phyloP scores from a whole-genome alignment of 2,113 vertebrate genomes.

The Alethe diademata region DNA sequence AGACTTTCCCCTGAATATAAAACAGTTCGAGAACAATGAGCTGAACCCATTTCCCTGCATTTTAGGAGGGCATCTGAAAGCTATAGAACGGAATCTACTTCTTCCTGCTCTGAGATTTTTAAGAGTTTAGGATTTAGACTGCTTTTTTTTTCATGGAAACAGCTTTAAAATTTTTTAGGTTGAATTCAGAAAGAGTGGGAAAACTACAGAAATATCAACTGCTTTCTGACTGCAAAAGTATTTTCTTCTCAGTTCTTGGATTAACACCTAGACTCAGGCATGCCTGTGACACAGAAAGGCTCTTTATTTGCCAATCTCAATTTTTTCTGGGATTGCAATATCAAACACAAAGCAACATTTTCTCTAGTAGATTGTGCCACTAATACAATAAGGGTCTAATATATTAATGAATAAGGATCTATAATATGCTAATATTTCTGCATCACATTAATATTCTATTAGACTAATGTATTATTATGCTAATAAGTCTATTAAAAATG shows the following conservation, averaged over 20 bases:
- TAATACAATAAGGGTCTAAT: constrained; percentile 60
- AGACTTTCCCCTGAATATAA: neutral
- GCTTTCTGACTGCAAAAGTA: neutral
- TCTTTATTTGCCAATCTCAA: neutral
- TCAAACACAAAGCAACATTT: constrained; percentile 44
- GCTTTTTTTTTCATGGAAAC: neutral
- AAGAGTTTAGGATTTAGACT: neutral
- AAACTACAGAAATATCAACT: neutral
- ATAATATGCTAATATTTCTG: constrained; percentile 65
- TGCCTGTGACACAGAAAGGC: neutral
- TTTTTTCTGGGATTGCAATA: constrained; percentile 13
- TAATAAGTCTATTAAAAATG: constrained; percentile 69
- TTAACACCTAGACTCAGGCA: neutral
- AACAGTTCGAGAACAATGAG: rapidly evolving
- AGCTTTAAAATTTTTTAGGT: neutral
- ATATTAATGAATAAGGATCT: constrained; percentile 64
- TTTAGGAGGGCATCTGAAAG: neutral
- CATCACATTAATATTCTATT: constrained; percentile 70
- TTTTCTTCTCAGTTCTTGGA: neutral
- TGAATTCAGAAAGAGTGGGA: neutral
- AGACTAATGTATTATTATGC: constrained; percentile 63
- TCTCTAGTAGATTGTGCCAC: constrained; percentile 22
- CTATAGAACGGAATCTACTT: neutral
- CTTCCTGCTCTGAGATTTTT: neutral
- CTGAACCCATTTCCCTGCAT: neutral